A percentile compares a stretch with the other conserved stretches of the same genome.
These are phyloP conservation scores for Torymus aiolomorphi DNA, from an alignment of 2,888 invertebrate genomes.

Conservation along the genomic window DNA sequence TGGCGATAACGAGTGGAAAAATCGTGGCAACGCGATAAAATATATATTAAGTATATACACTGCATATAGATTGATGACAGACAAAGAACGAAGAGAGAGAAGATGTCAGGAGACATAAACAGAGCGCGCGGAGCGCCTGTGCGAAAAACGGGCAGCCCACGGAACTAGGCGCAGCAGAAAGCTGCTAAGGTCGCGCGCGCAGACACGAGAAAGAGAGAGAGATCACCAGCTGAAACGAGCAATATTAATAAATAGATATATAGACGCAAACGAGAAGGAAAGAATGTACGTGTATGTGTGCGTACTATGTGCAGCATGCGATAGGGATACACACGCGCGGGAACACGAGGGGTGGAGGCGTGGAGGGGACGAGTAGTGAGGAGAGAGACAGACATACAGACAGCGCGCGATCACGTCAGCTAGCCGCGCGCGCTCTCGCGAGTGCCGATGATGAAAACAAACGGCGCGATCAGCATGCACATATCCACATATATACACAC, in stretches of 20 bases:
- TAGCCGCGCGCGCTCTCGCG: neutral
- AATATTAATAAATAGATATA: neutral
- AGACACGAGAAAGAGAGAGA: neutral
- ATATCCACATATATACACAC: too few relatives aligned
- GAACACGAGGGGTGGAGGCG: conserved; percentile 1
- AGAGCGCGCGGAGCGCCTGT: conserved; percentile 8
- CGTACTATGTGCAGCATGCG: too few relatives aligned
- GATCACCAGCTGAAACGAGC: neutral
- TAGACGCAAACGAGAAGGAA: neutral
- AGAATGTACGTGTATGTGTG: neutral
- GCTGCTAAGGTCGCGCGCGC: neutral
- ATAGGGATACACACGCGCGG: neutral
- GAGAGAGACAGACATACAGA: conserved; percentile 2
- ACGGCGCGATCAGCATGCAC: too few relatives aligned
- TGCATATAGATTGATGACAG: conserved; percentile 21
- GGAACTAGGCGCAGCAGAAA: conserved; percentile 21
- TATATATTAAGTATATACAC: too few relatives aligned
- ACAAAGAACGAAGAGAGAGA: conserved; percentile 13
- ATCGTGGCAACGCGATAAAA: too few relatives aligned
- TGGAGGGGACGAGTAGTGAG: neutral
- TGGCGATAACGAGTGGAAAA: too few relatives aligned
- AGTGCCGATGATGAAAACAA: neutral
- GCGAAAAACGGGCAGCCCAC: neutral
- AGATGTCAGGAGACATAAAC: conserved; percentile 36
- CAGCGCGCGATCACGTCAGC: conserved; percentile 21